Base-by-base conservation (phyloP, 2,888 invertebrate species). In the Drosophila nr. fundita region DNA sequence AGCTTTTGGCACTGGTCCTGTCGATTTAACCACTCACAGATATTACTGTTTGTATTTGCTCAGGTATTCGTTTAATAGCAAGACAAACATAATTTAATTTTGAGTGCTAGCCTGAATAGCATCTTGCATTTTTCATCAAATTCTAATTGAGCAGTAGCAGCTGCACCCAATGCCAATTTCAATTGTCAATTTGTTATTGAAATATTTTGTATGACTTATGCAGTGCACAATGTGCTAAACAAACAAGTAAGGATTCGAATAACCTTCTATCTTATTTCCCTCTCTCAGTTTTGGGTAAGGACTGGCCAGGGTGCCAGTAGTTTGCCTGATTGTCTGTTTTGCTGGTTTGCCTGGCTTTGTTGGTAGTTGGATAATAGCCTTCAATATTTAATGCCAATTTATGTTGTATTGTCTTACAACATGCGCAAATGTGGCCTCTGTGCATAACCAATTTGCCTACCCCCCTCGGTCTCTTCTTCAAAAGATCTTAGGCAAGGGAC, bases 321-420 rank as follows among this genome's bases (percentile, higher is more conserved):
- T 45, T 32, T 45, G 48, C 4, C 59, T n/a, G 30, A 15, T 32
- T 38, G 57, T 18, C 11, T 40, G 62, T 45, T 45, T 38, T 62
- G 36, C 34, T 64, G 54, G 55, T 55, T 74, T 53, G 48, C 52
- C 62, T 67, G 57, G 66, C 61, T 76, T 60, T 76, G 76, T 76
- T 60, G 72, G 77, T 58, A 77, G 73, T 72, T 68, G 38, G 83
- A 60, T 70, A 78, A 83, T 75, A 75, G 85, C 60, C 73, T 83
- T 88, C 90, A 85, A 85, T 87, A 87, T 87, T 87, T 89, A 89
- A 87, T 88, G 74, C 79, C 90, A 87, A 89, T 87, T 87, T 88
- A 89, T 89, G 83, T 73, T 88, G 87, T 73, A 81, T 85, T 81
- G 82, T 78, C 75, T 76, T 68, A 63, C 57, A 74, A 24, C 64